Base-by-base conservation (phyloP, 2,797 vertebrate species). In the Xerus rutilus region DNA sequence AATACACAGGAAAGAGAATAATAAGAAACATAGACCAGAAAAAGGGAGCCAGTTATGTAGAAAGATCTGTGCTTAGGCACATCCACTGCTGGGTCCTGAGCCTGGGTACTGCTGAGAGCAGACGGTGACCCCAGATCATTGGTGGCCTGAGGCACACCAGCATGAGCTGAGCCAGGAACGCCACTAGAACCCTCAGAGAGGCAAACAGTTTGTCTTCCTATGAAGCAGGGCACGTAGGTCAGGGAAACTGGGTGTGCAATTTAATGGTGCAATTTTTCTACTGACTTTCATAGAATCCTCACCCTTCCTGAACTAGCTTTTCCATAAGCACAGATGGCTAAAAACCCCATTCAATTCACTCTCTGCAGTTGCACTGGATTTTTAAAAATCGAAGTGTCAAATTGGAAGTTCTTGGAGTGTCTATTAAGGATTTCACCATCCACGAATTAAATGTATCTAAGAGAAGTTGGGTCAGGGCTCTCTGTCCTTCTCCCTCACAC, bases 331-430 rank as follows among this genome's bases (percentile, higher is more conserved):
- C 43, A 39, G 74, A 3, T 52, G 30, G 39, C 32, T 15, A 39
- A 93, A 49, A 54, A 52, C 35, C 17, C 62, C 2, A 1, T 69
- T 62, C 69, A 49, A 28, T 69, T 49, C 64, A 49, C 32, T 49
- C 23, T 47, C 43, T 28, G 39, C 20, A 77, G 25, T 85, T 70
- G 77, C 13, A 10, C n/a, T 47, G 28, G 77, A 23, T 67, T 93
- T 95, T 74, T 5, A 18, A 88, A 90, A 95, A 95, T 54, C 72
- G 88, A 97, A 86, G 59, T 45, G 89, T 45, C 67, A 96, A 90
- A 97, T 95, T 82, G 94, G 70, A 94, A 89, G 57, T 59, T 90
- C 76, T 85, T 95, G 30, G 54, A 93, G 91, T 86, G 72, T 84
- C 67, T 93, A 2, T 92, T 89, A 87, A 97, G 85, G 78, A 78